Evolutionary conservation across 1,140 invertebrate genomes (phyloP), one percentile per base, ranked within the genome.

Genomic region (Drosophila rufa): DNA sequence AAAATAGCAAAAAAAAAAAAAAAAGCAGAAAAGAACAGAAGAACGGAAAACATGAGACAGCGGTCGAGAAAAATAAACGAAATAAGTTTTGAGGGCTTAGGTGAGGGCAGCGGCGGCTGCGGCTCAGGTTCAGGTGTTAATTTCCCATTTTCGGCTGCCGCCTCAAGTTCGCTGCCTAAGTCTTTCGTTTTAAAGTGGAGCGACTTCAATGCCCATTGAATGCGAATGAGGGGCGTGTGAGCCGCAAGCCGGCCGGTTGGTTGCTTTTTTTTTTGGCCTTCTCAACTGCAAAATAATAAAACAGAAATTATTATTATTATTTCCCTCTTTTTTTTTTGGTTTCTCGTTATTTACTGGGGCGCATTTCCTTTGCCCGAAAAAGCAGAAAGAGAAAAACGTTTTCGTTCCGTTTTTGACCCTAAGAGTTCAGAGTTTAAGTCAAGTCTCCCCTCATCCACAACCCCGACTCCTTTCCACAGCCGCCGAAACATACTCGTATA

Each of bases 211-310:
- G 78, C 75, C 59, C 69, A 81, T 79, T 90, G 85, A 75, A 90
- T 84, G 78, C 85, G 85, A 85, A 84, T 82, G 81, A 90, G 81
- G 78, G 76, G 81, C 85, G 78, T 89, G 85, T 68, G 80, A 84
- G 85, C 85, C 80, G 78, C 68, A 60, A 60, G 85, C 84, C 84
- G 82, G 77, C 84, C 75, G 46, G 69, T 73, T 50, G 27, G 40
- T 17, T 46, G 42, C 40, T 33, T 33, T 55, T 55, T 55, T 56
- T 56, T 36, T 56, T 25, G 53, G 36, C 53, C 33, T 27, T 38
- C 53, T 67, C 58, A 76, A 75, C 64, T 56, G 69, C 61, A 85
- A 62, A 64, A 61, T 46, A 56, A 66, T 66, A 79, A 70, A 83
- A 68, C 68, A 61, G 47, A 79, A 69, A 76, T 77, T 79, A 80